Conservation (phyloP, 2,888 invertebrate genomes). For the Octonoba sinensis region DNA sequence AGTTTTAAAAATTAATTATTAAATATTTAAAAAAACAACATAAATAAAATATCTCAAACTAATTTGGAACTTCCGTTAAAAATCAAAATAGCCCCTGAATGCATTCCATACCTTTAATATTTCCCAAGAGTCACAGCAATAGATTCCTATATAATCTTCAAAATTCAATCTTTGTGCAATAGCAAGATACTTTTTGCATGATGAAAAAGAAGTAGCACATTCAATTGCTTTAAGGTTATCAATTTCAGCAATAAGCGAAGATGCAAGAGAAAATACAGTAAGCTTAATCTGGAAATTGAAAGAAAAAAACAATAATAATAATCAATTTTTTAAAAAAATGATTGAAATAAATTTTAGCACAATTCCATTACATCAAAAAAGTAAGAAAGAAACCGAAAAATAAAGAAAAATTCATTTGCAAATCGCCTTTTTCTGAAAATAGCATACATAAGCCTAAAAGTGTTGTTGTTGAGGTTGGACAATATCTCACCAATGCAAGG, state of each 20-base stretch:
- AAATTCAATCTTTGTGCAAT: slow-evolving; percentile 15
- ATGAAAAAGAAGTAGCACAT: slow-evolving; percentile 21
- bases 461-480: no score
- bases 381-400: no score
- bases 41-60: no score
- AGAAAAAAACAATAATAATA: background rate
- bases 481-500: no score
- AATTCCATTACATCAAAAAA: no score
- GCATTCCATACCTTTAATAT: slow-evolving; percentile 21
- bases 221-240: slow-evolving; percentile 35
- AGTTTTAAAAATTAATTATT: no score
- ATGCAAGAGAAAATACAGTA: slow-evolving; percentile 33
- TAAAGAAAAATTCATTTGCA: no score
- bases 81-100: background rate
- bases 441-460: no score
- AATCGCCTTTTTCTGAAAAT: no score
- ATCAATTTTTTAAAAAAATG: background rate
- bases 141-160: slow-evolving; percentile 30
- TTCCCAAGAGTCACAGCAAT: slow-evolving; percentile 36
- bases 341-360: no score
- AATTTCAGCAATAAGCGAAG: slow-evolving; percentile 14
- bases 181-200: slow-evolving; percentile 30
- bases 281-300: slow-evolving; percentile 30
- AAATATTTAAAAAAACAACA: no score
- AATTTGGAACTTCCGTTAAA: background rate